These are phyloP conservation scores for Lingula anatina DNA, from an alignment of 2,888 invertebrate genomes.

Conservation along the genomic window DNA sequence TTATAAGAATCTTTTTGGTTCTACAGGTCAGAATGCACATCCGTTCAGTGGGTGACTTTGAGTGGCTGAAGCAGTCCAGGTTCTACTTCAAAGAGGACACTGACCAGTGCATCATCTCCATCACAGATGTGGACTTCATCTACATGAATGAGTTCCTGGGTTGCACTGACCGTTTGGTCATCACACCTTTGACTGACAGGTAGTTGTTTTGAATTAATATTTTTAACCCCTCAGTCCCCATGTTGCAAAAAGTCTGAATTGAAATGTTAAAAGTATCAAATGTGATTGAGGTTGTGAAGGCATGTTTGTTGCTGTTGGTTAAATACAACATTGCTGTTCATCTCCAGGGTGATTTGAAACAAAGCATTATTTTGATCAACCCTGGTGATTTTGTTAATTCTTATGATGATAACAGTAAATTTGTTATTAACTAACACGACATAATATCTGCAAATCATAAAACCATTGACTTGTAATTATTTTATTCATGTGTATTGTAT, in stretches of 20 bases:
- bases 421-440: no score
- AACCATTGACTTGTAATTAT: no score
- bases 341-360: no score
- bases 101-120: constrained; percentile 86
- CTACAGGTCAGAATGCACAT: constrained; percentile 77
- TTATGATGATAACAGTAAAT: no score
- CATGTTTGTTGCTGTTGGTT: no score
- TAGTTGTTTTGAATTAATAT: no score
- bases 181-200: constrained; percentile 95
- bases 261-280: background rate
- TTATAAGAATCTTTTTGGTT: constrained; percentile 30
- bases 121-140: constrained; percentile 89
- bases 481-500: no score
- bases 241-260: background rate
- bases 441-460: no score
- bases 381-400: no score
- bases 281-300: no score
- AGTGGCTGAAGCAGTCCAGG: constrained; percentile 93
- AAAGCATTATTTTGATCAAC: no score
- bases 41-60: constrained; percentile 85
- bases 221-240: background rate
- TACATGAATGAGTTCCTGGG: constrained; percentile 97
- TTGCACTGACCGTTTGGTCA: constrained; percentile 91
- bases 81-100: constrained; percentile 95
- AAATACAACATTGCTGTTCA: no score